A percentile compares a stretch with the other conserved stretches of the same genome.
Conservation (phyloP, 2,113 vertebrate species). For the Apodemus speciosus region DNA sequence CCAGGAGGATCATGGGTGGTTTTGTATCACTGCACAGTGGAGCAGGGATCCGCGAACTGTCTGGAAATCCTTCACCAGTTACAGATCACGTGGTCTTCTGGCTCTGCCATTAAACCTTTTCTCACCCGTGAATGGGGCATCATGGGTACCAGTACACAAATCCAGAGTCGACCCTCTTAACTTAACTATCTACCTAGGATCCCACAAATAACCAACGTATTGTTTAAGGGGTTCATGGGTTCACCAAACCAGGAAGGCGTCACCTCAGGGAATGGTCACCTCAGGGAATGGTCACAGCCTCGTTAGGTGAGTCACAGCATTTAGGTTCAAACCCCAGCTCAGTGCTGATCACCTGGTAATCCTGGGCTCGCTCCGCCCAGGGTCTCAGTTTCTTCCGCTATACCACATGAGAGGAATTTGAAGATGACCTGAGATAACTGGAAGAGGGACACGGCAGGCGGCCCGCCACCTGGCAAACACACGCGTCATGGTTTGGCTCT, state of each 20-base stretch:
- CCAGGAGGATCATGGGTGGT: rapidly evolving
- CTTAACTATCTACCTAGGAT: not conserved
- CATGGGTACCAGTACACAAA: rapidly evolving
- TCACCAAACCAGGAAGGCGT: not conserved
- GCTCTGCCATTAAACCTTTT: not conserved
- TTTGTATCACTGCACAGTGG: rapidly evolving
- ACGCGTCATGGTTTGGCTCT: rapidly evolving
- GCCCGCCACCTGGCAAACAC: not conserved
- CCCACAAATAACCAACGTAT: not conserved
- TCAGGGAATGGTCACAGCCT: not conserved
- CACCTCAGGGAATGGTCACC: not conserved
- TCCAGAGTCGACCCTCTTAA: rapidly evolving
- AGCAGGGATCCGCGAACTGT: rapidly evolving
- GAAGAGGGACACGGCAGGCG: rapidly evolving
- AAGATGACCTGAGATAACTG: rapidly evolving
- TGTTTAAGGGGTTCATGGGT: not conserved
- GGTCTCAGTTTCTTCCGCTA: not conserved
- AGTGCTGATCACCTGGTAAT: not conserved
- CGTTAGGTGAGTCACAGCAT: not conserved
- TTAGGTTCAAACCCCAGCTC: not conserved
- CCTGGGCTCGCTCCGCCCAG: rapidly evolving
- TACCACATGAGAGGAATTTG: rapidly evolving
- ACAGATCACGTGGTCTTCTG: rapidly evolving
- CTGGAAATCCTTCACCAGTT: rapidly evolving
- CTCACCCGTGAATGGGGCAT: not conserved